Conservation (phyloP, 2,797 vertebrate genomes). For the Melanotaenia boesemani region DNA sequence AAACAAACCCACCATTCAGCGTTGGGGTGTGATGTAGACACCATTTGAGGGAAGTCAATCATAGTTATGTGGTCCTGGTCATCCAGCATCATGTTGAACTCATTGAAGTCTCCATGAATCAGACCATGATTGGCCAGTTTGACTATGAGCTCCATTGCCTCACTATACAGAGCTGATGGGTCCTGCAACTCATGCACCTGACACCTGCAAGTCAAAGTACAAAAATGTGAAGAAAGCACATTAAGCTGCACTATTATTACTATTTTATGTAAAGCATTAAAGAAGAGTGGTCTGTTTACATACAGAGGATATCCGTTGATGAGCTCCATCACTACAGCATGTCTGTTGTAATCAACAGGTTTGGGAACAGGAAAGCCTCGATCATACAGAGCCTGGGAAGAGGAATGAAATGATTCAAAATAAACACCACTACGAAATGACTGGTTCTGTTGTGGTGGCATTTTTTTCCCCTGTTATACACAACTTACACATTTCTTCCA, state of each 20-base stretch:
- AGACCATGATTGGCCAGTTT: conserved; percentile 95
- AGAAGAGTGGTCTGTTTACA: conserved; percentile 69
- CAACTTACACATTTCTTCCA: background rate
- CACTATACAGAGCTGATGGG: conserved; percentile 89
- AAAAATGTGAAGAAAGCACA: background rate
- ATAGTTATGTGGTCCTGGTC: conserved; percentile 91
- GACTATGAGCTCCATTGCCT: conserved; percentile 96
- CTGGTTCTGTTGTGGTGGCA: background rate
- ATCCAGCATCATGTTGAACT: conserved; percentile 97
- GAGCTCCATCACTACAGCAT: conserved; percentile 97
- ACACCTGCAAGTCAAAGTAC: conserved; percentile 77
- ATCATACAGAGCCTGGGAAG: conserved; percentile 88
- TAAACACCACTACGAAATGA: background rate
- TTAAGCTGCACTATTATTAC: too few relatives aligned
- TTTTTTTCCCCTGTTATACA: background rate
- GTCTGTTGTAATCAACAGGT: conserved; percentile 96
- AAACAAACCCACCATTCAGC: conserved; percentile 90
- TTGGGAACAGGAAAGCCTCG: conserved; percentile 96
- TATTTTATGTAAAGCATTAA: background rate
- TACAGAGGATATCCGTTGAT: conserved; percentile 96
- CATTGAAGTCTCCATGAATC: conserved; percentile 98
- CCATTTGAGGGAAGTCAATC: conserved; percentile 99
- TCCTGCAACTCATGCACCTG: conserved; percentile 92
- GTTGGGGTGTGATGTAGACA: conserved; percentile 94
- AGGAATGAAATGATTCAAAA: background rate